These are phyloP conservation scores for Cotesia chilonis DNA, from an alignment of 1,140 invertebrate species.

Conservation along the genomic window DNA sequence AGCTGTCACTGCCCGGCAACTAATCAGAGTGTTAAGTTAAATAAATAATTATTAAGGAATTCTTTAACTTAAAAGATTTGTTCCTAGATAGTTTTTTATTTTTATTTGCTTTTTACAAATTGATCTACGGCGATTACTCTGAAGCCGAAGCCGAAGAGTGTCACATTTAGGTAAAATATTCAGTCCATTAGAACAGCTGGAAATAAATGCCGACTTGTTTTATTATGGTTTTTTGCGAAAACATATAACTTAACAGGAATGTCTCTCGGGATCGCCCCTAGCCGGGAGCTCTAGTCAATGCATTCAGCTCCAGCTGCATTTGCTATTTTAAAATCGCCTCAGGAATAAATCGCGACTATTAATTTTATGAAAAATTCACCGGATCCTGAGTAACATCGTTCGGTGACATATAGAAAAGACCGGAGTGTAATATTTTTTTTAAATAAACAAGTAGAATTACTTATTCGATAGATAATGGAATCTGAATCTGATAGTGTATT, in stretches of 20 bases:
- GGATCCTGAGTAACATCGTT: conserved; percentile 15
- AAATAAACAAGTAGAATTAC: too few species aligned
- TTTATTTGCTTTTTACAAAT: not conserved
- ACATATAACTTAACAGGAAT: too few species aligned
- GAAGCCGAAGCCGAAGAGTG: too few species aligned
- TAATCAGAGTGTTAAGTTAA: not conserved
- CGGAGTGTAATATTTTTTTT: too few species aligned
- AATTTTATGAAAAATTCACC: conserved; percentile 10
- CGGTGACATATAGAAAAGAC: not conserved
- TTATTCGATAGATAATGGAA: too few species aligned
- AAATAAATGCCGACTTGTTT: too few species aligned
- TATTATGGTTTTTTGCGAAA: too few species aligned
- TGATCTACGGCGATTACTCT: too few species aligned
- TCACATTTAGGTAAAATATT: too few species aligned
- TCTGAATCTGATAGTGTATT: too few species aligned
- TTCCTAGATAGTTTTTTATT: not conserved
- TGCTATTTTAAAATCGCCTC: conserved; percentile 5
- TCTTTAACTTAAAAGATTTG: not conserved
- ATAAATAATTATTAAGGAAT: not conserved
- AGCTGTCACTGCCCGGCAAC: not conserved
- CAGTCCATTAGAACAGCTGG: too few species aligned
- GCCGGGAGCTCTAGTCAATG: not conserved
- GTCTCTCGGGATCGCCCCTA: not conserved
- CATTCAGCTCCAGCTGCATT: not conserved
- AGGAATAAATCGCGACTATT: conserved; percentile 6